Base-by-base conservation (phyloP, 2,888 invertebrate species). In the Asteroscopus sphinx region DNA sequence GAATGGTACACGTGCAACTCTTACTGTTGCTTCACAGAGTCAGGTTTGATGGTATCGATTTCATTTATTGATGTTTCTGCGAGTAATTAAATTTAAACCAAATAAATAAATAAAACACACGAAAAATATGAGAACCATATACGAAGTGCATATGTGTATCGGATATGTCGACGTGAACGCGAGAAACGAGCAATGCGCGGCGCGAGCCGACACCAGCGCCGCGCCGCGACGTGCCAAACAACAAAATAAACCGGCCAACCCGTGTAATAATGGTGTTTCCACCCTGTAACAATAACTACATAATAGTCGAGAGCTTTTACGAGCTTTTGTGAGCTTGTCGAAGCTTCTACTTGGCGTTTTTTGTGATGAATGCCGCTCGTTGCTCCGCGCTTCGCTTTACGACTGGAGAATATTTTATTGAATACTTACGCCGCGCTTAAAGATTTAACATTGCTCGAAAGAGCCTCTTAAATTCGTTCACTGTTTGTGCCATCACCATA, bases 201-300 rank as follows among this genome's bases (percentile, higher is more conserved):
- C 52, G 52, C 64, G 51, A 36, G 42, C 73, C 81, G 76, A 76
- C 81, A 68, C 73, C 69, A 75, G 73, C 77, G 77, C 78, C 73
- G 57, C 81, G 79, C 78, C 77, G 80, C 86, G 83, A 83, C 83
- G 85, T 82, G 86, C 88, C 86, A 85, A 88, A 91, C 88, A 91
- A 90, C 90, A 91, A 91, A 92, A 91, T 89, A 90, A 91, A 91
- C 84, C 88, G 80, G 83, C 85, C 65, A 86, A 84, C 83, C 82
- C 83, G 85, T 87, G 90, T 94, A 92, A 94, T 94, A 93, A 93
- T 92, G 91, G 94, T 93, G 92, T 93, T 94, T 93, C 91, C 93
- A 94, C 92, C 87, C 92, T 83, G 92, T 93, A 93, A 93, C 93
- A 93, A 93, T 93, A 94, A 93, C 92, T 92, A 92, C 93, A 92